Base-by-base conservation (phyloP, 2,888 invertebrate species). In the Molorchus minor region DNA sequence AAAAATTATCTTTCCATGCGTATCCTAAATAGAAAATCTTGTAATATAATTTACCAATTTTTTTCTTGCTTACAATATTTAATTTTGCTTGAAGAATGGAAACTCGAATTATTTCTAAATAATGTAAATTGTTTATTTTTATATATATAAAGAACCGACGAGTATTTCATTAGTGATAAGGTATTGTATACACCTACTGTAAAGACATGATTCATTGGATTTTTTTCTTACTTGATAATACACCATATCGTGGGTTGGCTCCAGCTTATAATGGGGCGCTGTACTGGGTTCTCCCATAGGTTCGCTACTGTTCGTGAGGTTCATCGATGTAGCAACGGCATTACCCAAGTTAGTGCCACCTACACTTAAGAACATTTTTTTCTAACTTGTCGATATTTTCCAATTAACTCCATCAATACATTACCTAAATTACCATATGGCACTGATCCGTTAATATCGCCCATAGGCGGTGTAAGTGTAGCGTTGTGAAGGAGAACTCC, bases 241-340 rank as follows among this genome's bases (percentile, higher is more conserved):
- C 81, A 93, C 84, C 79, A 89, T 87, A 65, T 94, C 90, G 69
- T 88, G 85, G 72, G 87, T 78, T 76, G 87, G 75, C 83, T 93
- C 82, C 83, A 92, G 84, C 80, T 90, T 90, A 76, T 89, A 90
- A 65, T 83, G 80, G 20, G 83, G 79, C 61, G 84, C 82, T 43
- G 82, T 81, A 53, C 80, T 81, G n/a, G 84, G 82, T 69, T 85
- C 84, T 13, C 82, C 81, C 79, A 88, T 86, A 16, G 89, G 87
- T 74, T 90, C 89, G 70, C 87, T 88, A 73, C 88, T 87, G 77
- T 90, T 91, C 35, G 90, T 89, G 69, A 91, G 81, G 79, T 90
- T 90, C 88, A 91, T 91, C 56, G 91, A 91, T 57, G 90, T 89
- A 21, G 90, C 87, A 53, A 91, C 90, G 2, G 90, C 90, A 67